These are phyloP conservation scores for Pachycephala philippinensis DNA, from an alignment of 2,113 vertebrate species.

Conservation along the genomic window DNA sequence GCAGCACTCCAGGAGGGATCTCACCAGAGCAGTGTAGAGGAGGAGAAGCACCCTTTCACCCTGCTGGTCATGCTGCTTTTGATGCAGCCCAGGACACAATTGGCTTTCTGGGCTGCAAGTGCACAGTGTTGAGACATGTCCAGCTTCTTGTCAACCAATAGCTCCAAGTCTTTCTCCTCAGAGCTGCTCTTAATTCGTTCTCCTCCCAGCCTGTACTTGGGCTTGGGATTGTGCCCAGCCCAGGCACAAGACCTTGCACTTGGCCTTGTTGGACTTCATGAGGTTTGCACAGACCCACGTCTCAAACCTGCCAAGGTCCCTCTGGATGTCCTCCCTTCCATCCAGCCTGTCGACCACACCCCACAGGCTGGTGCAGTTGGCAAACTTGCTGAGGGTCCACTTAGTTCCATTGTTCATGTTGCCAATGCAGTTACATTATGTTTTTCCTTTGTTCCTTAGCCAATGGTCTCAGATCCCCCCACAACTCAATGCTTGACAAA, in stretches of 20 bases:
- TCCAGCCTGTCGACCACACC: not conserved
- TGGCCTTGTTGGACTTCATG: no score
- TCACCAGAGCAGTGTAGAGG: not conserved
- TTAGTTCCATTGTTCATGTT: not conserved
- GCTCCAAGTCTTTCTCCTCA: not conserved
- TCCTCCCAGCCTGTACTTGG: not conserved
- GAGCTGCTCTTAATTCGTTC: not conserved
- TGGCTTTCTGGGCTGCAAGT: not conserved
- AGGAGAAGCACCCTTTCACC: not conserved
- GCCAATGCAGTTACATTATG: not conserved
- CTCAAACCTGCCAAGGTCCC: not conserved
- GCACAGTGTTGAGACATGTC: not conserved
- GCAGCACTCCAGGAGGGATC: not conserved
- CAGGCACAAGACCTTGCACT: not conserved
- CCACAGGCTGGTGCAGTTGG: not conserved
- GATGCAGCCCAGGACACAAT: not conserved
- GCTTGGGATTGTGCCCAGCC: not conserved
- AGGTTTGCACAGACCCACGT: fast-evolving
- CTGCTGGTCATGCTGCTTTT: not conserved
- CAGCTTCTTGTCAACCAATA: not conserved
- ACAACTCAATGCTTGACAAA: not conserved
- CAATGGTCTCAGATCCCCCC: not conserved
- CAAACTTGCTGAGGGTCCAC: not conserved
- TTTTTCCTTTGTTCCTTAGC: not conserved
- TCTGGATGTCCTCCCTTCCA: not conserved